Base-by-base conservation (phyloP, 2,888 invertebrate species). In the Galeopsomyia nigrocyanea region DNA sequence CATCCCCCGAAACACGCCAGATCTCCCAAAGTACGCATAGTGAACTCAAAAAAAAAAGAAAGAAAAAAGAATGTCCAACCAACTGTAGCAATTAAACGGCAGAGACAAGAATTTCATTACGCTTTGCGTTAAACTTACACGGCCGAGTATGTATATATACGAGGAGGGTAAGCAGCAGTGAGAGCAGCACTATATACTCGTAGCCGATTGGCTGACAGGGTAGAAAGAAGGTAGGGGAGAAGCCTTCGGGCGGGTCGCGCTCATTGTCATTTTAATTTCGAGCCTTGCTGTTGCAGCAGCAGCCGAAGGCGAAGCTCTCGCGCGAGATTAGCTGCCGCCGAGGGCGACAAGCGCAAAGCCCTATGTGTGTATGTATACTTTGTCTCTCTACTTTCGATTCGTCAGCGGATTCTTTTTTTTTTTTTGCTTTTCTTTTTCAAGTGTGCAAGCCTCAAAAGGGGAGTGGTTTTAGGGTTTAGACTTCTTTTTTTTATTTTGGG, bases 231-330 rank as follows among this genome's bases (percentile, higher is more conserved):
- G 79, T 31, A 10, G 80, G 80, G 81, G 81, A 82, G 63, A 69
- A 65, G 69, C 73, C 73, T 63, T 63, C 66, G 70, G 64, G 53
- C 69, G 69, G 73, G 57, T 70, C 68, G 69, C 60, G 83, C 83
- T 84, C 82, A 82, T 86, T 86, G 86, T 86, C 86, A 86, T 86
- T 86, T 84, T 85, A 84, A 86, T 86, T 84, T 84, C 82, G 82
- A 84, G 49, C 47, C 51, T 81, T 39, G 39, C 39, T 39, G 13
- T 39, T 10, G 13, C 39, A 39, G 82, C 81, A 55, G 63, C 67
- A 39, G 14, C 17, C 19, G 19, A n/a, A 17, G 17, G 50, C 17
- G n/a, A 6, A 39, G 9, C 26, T 26, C 63, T 26, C 63, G 21
- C 63, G 53, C 47, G 69, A 62, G 68, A 69, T 73, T 73, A 69